Evolutionary conservation across 2,888 invertebrate genomes (phyloP), one percentile per base, ranked within the genome.

Genomic region (Nephrotoma guestfalica): DNA sequence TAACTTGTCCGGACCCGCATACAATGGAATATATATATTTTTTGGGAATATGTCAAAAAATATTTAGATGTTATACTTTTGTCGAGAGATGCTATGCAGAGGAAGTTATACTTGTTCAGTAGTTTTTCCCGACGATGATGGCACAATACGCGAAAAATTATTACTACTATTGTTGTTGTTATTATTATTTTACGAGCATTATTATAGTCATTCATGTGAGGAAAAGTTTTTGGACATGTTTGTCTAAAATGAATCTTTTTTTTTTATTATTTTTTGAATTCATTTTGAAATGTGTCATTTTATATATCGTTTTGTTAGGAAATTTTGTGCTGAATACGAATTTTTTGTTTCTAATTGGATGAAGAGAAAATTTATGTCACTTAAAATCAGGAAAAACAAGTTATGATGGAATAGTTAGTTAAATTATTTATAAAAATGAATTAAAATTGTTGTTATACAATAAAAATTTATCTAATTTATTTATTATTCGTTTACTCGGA

Each of bases 251-350:
- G n/a, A 47, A n/a, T 83, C 40, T 40, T 83, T 83, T 6, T 41
- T 84, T 84, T 13, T n/a, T 84, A 15, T 84, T 84, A 41, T n/a
- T 13, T 84, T 84, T 41, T 41, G 41, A 84, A 84, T 84, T 84
- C 42, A 84, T 84, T 84, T 84, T 84, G 84, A 84, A 84, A 84
- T 84, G 84, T 84, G 84, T 84, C 84, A 84, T 84, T 84, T 84
- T 84, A 41, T 84, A n/a, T 84, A 84, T 15, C 84, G 84, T 84
- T 84, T 84, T 84, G 84, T 84, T 84, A 84, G 84, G 11, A 84
- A 84, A 84, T 41, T 71, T 71, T 71, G 30, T 71, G 71, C 71
- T 71, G 71, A 71, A 71, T 71, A 9, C 4, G 71, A 71, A 30
- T 41, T 41, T 84, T 84, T 84, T 41, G 30, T 84, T 84, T 42